phyloP scores from a whole-genome alignment of 2,113 vertebrate genomes.

The Asarcornis scutulata region DNA sequence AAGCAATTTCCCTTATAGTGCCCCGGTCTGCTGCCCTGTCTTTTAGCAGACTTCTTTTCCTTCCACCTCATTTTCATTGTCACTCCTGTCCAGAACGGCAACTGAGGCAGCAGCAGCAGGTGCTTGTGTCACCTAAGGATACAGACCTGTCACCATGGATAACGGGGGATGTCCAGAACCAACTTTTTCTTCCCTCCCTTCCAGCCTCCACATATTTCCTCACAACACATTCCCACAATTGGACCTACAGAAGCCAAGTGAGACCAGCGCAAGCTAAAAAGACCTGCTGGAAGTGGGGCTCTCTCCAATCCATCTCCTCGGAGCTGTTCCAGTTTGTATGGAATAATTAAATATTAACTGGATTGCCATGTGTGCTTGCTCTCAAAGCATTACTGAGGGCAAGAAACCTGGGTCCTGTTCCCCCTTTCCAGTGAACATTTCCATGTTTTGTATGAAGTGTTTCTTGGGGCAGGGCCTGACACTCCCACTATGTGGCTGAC shows the following conservation, averaged over 20 bases:
- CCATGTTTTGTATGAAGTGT: neutral
- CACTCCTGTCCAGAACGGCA: neutral
- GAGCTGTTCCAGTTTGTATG: neutral
- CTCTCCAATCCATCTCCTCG: neutral
- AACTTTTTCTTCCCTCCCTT: neutral
- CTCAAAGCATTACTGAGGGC: neutral
- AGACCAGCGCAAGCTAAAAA: neutral
- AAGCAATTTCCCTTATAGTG: constrained; percentile 21
- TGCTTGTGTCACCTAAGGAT: neutral
- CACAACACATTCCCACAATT: neutral
- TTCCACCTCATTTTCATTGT: neutral
- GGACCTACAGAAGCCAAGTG: neutral
- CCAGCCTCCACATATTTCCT: neutral
- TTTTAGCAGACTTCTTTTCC: constrained; percentile 2
- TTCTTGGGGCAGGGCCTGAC: neutral
- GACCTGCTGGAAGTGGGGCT: neutral
- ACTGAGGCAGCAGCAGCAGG: neutral
- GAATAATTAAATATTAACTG: constrained; percentile 19
- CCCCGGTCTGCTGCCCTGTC: neutral
- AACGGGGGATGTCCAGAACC: neutral
- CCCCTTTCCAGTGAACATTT: neutral
- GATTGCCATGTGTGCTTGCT: neutral
- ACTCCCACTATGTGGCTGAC: neutral
- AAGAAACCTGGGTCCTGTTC: neutral
- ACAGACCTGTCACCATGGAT: neutral